These are phyloP conservation scores for Diadophis punctatus DNA, from an alignment of 2,113 vertebrate genomes.

Conservation along the genomic window DNA sequence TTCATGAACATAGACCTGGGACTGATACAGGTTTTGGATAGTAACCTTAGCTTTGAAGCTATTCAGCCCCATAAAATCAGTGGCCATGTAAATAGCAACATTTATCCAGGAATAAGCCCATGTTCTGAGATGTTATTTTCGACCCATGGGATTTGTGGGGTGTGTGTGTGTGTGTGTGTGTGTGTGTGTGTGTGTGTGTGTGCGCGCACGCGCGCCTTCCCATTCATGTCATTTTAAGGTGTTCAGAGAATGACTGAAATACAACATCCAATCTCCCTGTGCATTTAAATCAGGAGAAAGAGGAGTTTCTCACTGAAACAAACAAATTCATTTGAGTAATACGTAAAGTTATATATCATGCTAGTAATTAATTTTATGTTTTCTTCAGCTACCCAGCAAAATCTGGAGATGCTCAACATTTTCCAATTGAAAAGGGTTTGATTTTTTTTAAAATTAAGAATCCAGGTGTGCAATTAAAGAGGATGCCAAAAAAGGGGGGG, in stretches of 20 bases:
- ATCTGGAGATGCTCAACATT: slow-evolving; percentile 60
- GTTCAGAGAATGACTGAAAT: slow-evolving; percentile 56
- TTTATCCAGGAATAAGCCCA: background rate
- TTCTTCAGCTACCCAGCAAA: slow-evolving; percentile 69
- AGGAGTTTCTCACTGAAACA: slow-evolving; percentile 67
- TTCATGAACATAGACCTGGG: background rate
- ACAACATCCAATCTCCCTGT: slow-evolving; percentile 49
- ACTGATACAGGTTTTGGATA: background rate
- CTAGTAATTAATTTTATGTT: slow-evolving; percentile 80
- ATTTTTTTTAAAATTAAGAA: slow-evolving; percentile 62
- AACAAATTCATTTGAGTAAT: slow-evolving; percentile 70
- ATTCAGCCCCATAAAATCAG: background rate
- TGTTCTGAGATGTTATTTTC: background rate
- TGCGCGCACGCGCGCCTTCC: background rate
- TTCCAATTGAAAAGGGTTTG: slow-evolving; percentile 29
- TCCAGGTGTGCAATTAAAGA: slow-evolving; percentile 67
- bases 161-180: no score
- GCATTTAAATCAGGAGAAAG: slow-evolving; percentile 48
- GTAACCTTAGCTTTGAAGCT: background rate
- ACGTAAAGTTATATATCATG: slow-evolving; percentile 72
- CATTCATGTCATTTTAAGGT: slow-evolving; percentile 26
- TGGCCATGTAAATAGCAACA: background rate
- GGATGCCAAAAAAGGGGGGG: slow-evolving; percentile 42
- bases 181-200: background rate
- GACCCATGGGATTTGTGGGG: background rate